These are phyloP conservation scores for Heteractis magnifica DNA, from an alignment of 92 coral and sea anemone species.

Conservation along the genomic window DNA sequence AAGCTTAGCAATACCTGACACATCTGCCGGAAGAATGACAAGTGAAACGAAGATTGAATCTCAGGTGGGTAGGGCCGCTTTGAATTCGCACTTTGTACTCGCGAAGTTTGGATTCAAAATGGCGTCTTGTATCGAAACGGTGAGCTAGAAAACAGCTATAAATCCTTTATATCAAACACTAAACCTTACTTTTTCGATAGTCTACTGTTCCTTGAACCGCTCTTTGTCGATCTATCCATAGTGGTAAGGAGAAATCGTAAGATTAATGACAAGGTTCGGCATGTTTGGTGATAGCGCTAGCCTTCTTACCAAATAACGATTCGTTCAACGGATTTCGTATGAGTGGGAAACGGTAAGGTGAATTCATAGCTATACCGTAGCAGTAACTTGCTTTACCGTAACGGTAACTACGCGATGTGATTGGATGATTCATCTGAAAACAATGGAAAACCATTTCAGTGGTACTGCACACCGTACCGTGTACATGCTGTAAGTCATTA, in stretches of 20 bases:
- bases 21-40: slow-evolving; percentile 25
- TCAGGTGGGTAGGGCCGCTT: slow-evolving; percentile 32
- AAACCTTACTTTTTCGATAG: neutral
- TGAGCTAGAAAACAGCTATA: neutral
- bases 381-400: too few species aligned
- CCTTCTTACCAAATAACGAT: neutral
- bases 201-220: neutral
- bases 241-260: neutral
- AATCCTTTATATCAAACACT: neutral
- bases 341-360: too few species aligned
- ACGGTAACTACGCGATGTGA: too few species aligned
- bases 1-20: neutral
- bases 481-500: too few species aligned
- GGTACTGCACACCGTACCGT: too few species aligned
- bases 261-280: neutral
- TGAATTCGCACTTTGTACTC: neutral
- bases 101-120: slow-evolving; percentile 11
- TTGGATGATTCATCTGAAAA: too few species aligned
- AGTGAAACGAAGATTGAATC: slow-evolving; percentile 18
- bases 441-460: too few species aligned
- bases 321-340: neutral
- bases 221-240: neutral
- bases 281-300: neutral
- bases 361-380: too few species aligned
- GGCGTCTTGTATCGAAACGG: slow-evolving; percentile 20